Conservation (phyloP, 1,140 invertebrate genomes). For the Rhagoletis pomonella region DNA sequence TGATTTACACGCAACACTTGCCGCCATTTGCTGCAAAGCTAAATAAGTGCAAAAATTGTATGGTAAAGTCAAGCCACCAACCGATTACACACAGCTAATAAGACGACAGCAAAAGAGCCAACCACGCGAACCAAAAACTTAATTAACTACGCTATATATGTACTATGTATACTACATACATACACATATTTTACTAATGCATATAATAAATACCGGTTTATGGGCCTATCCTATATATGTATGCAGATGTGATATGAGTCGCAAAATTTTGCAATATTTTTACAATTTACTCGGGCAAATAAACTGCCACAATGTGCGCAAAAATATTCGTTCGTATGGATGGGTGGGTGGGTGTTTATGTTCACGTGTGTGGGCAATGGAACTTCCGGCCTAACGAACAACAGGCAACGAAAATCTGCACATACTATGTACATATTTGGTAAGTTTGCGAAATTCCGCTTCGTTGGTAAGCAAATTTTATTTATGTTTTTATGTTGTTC, state of each 20-base stretch:
- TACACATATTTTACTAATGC: background rate
- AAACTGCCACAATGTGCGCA: background rate
- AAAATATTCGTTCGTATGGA: background rate
- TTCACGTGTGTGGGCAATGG: slow-evolving; percentile 4
- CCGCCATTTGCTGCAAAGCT: background rate
- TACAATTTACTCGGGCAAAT: background rate
- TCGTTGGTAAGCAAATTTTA: background rate
- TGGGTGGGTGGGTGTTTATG: background rate
- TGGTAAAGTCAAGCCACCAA: background rate
- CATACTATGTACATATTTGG: background rate
- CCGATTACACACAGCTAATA: slow-evolving; percentile 5
- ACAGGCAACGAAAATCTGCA: background rate
- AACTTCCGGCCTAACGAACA: slow-evolving; percentile 16
- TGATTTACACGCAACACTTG: slow-evolving; percentile 1
- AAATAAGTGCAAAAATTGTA: slow-evolving; percentile 15
- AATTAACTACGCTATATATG: background rate
- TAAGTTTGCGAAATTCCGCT: background rate
- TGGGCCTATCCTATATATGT: background rate
- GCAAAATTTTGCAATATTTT: background rate
- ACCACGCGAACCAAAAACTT: background rate
- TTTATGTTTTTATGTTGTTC: background rate
- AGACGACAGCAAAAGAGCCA: background rate
- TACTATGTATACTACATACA: background rate
- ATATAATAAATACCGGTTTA: background rate
- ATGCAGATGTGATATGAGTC: background rate